phyloP scores from a whole-genome alignment of 1,140 invertebrate genomes.

The Drosophila pseudoananassae region DNA sequence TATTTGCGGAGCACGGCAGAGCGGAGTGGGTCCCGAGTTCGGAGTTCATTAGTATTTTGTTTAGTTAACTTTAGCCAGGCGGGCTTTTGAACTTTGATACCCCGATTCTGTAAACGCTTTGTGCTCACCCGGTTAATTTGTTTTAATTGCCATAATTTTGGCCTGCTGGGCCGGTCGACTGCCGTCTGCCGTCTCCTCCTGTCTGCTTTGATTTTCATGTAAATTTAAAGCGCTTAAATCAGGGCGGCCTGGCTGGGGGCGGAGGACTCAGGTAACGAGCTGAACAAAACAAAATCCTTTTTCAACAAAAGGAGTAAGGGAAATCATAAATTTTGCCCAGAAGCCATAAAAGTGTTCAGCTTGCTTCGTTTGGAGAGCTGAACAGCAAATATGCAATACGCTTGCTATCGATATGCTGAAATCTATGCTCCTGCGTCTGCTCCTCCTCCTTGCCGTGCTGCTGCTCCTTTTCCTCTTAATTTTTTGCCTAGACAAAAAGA shows the following conservation, averaged over 20 bases:
- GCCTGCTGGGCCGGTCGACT: background rate
- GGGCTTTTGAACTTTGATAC: slow-evolving; percentile 76
- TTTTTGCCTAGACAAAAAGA: slow-evolving; percentile 40
- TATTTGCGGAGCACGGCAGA: background rate
- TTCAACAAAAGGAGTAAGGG: slow-evolving; percentile 69
- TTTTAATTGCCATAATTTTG: slow-evolving; percentile 62
- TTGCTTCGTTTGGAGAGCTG: slow-evolving; percentile 33
- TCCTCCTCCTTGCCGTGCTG: background rate
- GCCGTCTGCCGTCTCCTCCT: background rate
- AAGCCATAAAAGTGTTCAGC: slow-evolving; percentile 71
- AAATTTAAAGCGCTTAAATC: slow-evolving; percentile 74
- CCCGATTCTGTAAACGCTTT: slow-evolving; percentile 41
- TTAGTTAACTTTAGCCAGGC: slow-evolving; percentile 68
- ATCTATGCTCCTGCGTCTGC: slow-evolving; percentile 44
- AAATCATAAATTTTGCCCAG: slow-evolving; percentile 80
- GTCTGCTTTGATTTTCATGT: slow-evolving; percentile 55
- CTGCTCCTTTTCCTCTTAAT: slow-evolving; percentile 5
- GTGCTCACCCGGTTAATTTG: slow-evolving; percentile 55
- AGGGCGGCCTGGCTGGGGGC: background rate
- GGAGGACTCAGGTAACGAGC: slow-evolving; percentile 48
- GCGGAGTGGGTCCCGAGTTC: background rate
- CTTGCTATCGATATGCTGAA: slow-evolving; percentile 75
- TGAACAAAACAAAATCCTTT: slow-evolving; percentile 73
- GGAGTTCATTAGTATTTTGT: slow-evolving; percentile 73
- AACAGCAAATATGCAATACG: slow-evolving; percentile 61